phyloP scores from a whole-genome alignment of 2,113 vertebrate genomes.

The Corythornis vintsioides region DNA sequence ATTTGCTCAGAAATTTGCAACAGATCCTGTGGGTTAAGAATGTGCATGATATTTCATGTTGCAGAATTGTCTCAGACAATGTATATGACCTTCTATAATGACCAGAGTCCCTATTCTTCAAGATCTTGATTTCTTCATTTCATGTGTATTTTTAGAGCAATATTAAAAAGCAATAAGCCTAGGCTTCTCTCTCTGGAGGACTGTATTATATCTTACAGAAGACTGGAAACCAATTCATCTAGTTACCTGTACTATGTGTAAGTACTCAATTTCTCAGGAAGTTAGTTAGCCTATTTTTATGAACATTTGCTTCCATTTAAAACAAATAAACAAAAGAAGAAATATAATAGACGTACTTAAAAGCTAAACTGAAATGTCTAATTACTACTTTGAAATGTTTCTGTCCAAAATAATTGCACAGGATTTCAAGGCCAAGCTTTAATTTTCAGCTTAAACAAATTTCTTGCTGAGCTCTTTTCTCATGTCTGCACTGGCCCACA shows the following conservation, averaged over 20 bases:
- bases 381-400: background rate
- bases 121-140: background rate
- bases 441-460: background rate
- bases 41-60: background rate
- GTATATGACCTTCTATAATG: background rate
- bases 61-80: background rate
- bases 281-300: background rate
- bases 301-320: background rate
- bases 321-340: background rate
- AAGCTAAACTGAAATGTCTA: background rate
- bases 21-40: background rate
- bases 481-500: background rate
- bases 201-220: background rate
- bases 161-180: background rate
- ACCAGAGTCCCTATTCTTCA: background rate
- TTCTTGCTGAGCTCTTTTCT: background rate
- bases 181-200: background rate
- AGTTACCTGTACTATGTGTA: background rate
- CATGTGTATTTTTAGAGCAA: background rate
- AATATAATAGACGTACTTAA: background rate
- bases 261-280: background rate
- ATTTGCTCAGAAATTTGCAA: background rate
- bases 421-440: background rate
- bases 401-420: background rate
- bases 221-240: background rate